phyloP scores from a whole-genome alignment of 1,140 invertebrate species.

The Polyergus mexicanus region DNA sequence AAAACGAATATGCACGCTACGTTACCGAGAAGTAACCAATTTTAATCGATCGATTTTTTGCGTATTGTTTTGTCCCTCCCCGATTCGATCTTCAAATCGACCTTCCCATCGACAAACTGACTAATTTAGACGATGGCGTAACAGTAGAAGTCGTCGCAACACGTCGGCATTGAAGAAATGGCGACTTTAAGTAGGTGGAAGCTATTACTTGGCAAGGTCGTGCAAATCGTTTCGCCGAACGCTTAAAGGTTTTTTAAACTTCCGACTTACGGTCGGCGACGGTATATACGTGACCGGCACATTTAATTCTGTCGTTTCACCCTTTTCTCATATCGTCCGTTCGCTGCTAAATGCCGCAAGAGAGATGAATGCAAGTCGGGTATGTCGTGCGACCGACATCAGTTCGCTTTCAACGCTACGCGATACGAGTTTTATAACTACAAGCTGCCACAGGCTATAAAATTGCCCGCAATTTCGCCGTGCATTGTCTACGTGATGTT shows the following conservation, averaged over 20 bases:
- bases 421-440: neutral
- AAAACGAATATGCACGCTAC: neutral
- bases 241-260: slow-evolving; percentile 58
- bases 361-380: slow-evolving; percentile 11
- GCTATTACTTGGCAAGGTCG: slow-evolving; percentile 49
- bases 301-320: slow-evolving; percentile 39
- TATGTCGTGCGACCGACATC: slow-evolving; percentile 27
- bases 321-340: neutral
- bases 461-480: slow-evolving; percentile 17
- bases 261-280: slow-evolving; percentile 22
- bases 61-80: neutral
- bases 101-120: neutral
- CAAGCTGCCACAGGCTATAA: neutral
- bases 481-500: slow-evolving; percentile 43
- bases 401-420: slow-evolving; percentile 44
- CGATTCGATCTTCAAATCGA: slow-evolving; percentile 24
- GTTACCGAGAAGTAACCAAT: neutral
- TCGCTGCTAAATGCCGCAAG: neutral
- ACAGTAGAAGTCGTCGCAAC: neutral
- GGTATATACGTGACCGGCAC: slow-evolving; percentile 48
- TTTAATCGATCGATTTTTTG: neutral
- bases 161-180: slow-evolving; percentile 25
- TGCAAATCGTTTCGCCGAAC: slow-evolving; percentile 53
- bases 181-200: slow-evolving; percentile 46
- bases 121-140: neutral